These are phyloP conservation scores for Scaptomyza hsui DNA, from an alignment of 1,140 invertebrate genomes.

Conservation along the genomic window DNA sequence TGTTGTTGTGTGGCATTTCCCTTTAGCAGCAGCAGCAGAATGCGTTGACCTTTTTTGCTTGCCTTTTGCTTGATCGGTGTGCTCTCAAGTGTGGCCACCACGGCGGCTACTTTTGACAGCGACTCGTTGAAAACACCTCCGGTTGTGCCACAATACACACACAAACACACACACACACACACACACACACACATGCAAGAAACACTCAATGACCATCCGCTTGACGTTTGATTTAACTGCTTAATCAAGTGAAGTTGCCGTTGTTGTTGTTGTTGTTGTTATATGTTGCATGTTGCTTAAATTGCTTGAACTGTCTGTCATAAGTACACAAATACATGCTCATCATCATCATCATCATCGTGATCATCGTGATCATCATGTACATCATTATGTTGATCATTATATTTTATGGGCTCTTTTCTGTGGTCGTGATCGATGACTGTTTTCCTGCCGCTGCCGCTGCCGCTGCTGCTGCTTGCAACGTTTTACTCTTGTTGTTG, in stretches of 20 bases:
- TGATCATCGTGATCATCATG: neutral
- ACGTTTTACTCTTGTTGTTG: constrained; percentile 4
- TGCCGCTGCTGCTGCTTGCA: constrained; percentile 5
- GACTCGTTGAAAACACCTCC: constrained; percentile 61
- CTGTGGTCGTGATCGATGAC: constrained; percentile 64
- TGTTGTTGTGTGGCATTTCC: constrained; percentile 76
- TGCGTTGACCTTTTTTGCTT: constrained; percentile 76
- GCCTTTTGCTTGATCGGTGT: constrained; percentile 30
- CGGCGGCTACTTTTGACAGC: constrained; percentile 74
- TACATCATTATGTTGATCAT: constrained; percentile 13
- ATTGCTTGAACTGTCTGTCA: constrained; percentile 65
- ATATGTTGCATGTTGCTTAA: constrained; percentile 62
- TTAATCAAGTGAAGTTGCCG: constrained; percentile 70
- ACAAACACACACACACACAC: neutral
- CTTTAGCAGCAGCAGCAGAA: constrained; percentile 63
- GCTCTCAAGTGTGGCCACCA: constrained; percentile 73
- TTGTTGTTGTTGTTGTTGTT: constrained; percentile 31
- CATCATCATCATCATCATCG: constrained; percentile 2
- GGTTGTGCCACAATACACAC: constrained; percentile 1
- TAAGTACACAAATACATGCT: constrained; percentile 18
- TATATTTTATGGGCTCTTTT: constrained; percentile 21
- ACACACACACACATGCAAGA: neutral
- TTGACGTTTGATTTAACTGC: constrained; percentile 71
- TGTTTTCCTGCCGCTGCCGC: constrained; percentile 46
- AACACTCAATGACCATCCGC: constrained; percentile 10